Percentiles rank a stretch among this genome's conserved stretches.
phyloP scores from a whole-genome alignment of 2,113 vertebrate genomes.

The Bolborhynchus lineola region DNA sequence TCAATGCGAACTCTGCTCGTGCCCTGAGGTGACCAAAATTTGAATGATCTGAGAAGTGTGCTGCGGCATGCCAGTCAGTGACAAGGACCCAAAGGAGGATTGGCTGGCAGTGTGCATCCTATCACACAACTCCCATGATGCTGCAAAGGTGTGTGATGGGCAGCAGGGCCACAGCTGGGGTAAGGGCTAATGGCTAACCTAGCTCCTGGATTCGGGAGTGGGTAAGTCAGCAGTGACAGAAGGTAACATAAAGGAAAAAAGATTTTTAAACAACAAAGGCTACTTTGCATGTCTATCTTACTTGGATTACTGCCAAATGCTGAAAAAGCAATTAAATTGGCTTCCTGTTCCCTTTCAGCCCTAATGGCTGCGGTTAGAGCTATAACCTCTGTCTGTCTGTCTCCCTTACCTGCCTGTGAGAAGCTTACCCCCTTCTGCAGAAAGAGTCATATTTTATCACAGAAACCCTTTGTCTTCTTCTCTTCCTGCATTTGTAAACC shows the following conservation, averaged over 20 bases:
- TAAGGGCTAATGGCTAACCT: not conserved
- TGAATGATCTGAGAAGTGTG: accelerated
- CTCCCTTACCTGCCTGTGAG: not conserved
- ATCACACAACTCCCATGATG: not conserved
- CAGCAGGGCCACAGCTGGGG: not conserved
- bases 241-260: not conserved
- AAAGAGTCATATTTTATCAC: not conserved
- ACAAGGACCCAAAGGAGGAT: accelerated
- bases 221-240: not conserved
- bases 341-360: not conserved
- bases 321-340: not conserved
- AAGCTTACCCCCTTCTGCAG: not conserved
- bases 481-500: not conserved
- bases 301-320: not conserved
- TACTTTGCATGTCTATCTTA: not conserved
- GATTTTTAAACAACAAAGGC: not conserved
- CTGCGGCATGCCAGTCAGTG: not conserved
- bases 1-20: not conserved
- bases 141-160: accelerated
- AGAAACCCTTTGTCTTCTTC: not conserved
- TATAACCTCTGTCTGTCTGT: not conserved
- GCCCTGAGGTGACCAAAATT: not conserved
- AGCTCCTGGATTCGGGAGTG: accelerated
- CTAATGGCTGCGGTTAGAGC: not conserved
- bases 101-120: not conserved